A percentile compares a stretch with the other conserved stretches of the same genome.
Conservation (phyloP, 2,113 vertebrate species). For the Neodontobutis hainanensis region DNA sequence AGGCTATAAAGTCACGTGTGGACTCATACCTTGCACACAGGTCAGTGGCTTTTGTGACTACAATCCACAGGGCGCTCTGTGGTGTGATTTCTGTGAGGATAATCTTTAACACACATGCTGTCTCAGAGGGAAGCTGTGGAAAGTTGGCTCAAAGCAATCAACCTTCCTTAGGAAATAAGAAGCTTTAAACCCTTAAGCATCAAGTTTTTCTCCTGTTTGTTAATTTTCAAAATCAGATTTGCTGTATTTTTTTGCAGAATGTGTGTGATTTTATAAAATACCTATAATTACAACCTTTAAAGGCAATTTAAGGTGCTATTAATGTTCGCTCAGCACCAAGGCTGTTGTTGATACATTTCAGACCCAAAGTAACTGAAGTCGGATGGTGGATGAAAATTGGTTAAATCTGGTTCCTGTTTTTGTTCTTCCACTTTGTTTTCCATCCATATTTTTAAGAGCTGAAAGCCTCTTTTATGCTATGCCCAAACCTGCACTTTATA, state of each 20-base stretch:
- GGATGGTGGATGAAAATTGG: slow-evolving; percentile 70
- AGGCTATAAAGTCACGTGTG: slow-evolving; percentile 29
- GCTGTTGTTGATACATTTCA: slow-evolving; percentile 58
- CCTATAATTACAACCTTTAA: no score
- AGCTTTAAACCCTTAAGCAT: slow-evolving; percentile 16
- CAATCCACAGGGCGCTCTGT: slow-evolving; percentile 30
- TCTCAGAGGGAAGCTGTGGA: slow-evolving; percentile 73
- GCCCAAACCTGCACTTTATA: slow-evolving; percentile 67
- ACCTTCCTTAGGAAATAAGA: slow-evolving; percentile 61
- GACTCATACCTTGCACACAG: slow-evolving; percentile 45
- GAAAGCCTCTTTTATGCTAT: slow-evolving; percentile 68
- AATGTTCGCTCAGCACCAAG: slow-evolving; percentile 31
- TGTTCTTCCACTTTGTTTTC: slow-evolving; percentile 67
- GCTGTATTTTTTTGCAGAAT: no score
- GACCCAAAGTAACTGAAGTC: slow-evolving; percentile 68
- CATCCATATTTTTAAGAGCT: slow-evolving; percentile 65
- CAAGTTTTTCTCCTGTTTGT: neutral
- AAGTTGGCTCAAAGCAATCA: slow-evolving; percentile 65
- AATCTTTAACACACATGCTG: slow-evolving; percentile 75
- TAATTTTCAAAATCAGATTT: no score
- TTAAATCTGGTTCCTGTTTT: slow-evolving; percentile 76
- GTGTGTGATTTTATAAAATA: no score
- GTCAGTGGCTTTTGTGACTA: slow-evolving; percentile 64
- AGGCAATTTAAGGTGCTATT: slow-evolving; percentile 35
- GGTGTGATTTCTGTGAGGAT: slow-evolving; percentile 61